A percentile compares a stretch with the other conserved stretches of the same genome.
phyloP scores from a whole-genome alignment of 2,113 vertebrate genomes.

The Petrocephalus microphthalmus region DNA sequence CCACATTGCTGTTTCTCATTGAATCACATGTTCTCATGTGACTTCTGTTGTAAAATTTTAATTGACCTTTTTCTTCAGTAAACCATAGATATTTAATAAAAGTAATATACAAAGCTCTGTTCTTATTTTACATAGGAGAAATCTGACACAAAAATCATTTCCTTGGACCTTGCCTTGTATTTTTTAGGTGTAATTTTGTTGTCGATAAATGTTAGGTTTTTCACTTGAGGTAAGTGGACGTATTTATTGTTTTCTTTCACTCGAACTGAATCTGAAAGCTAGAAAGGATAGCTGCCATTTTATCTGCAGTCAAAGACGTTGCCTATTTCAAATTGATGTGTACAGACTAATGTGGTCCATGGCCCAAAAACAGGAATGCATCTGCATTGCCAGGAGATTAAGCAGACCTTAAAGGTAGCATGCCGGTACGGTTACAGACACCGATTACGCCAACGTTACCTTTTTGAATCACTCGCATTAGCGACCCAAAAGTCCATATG shows the following conservation, averaged over 20 bases:
- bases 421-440: neutral
- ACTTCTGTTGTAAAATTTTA: neutral
- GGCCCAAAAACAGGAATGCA: slow-evolving; percentile 22
- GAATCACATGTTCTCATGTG: neutral
- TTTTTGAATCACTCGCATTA: neutral
- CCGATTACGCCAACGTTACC: neutral
- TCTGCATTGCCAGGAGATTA: slow-evolving; percentile 12
- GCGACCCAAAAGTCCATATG: slow-evolving; percentile 13
- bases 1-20: neutral
- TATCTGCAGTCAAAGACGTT: slow-evolving; percentile 3
- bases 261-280: neutral
- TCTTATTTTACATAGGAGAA: neutral
- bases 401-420: neutral
- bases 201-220: neutral
- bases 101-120: neutral
- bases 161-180: neutral
- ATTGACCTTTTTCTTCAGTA: neutral
- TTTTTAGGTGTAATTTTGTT: neutral
- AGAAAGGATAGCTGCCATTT: slow-evolving; percentile 5
- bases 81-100: neutral
- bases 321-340: slow-evolving; percentile 14
- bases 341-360: slow-evolving; percentile 22
- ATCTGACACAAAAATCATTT: neutral
- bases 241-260: neutral
- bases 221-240: neutral